A percentile compares a stretch with the other conserved stretches of the same genome.
Evolutionary conservation across 2,113 vertebrate genomes (phyloP).

Genomic region (Eublepharis macularius): DNA sequence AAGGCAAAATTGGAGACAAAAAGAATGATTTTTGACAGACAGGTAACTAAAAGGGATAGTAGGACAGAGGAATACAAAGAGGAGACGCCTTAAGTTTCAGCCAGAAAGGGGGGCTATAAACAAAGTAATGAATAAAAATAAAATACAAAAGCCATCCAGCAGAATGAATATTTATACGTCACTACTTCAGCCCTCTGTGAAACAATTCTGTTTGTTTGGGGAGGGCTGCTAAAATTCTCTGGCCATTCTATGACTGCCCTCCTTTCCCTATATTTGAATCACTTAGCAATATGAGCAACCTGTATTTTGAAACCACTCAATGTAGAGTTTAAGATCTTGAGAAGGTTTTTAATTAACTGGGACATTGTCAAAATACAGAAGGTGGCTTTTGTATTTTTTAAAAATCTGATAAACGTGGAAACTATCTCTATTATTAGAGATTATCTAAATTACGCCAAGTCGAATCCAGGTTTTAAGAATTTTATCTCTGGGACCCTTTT

Average conservation of each 20-base stretch:
- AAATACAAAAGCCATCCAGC: no score
- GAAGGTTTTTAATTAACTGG: constrained; percentile 6
- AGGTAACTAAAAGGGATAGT: no score
- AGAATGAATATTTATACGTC: constrained; percentile 33
- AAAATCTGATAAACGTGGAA: constrained; percentile 19
- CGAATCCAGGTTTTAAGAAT: not conserved
- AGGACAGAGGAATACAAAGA: not conserved
- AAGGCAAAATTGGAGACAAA: no score
- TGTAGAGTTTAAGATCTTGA: constrained; percentile 17
- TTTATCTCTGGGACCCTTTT: not conserved
- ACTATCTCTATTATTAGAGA: not conserved
- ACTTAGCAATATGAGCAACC: constrained; percentile 25
- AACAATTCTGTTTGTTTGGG: not conserved
- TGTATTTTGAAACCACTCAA: constrained; percentile 11
- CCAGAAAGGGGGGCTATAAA: no score
- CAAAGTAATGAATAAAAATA: no score
- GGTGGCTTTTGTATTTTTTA: constrained; percentile 2
- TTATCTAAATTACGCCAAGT: not conserved
- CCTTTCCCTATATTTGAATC: constrained; percentile 15
- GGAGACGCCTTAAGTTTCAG: no score
- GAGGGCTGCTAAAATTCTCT: not conserved
- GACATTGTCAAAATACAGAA: constrained; percentile 22
- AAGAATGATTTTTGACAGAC: no score
- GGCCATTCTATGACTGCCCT: constrained; percentile 15
- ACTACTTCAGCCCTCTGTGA: not conserved